A percentile compares a stretch with the other conserved stretches of the same genome.
Conservation (phyloP, 1,140 invertebrate species). For the Sitophilus oryzae region DNA sequence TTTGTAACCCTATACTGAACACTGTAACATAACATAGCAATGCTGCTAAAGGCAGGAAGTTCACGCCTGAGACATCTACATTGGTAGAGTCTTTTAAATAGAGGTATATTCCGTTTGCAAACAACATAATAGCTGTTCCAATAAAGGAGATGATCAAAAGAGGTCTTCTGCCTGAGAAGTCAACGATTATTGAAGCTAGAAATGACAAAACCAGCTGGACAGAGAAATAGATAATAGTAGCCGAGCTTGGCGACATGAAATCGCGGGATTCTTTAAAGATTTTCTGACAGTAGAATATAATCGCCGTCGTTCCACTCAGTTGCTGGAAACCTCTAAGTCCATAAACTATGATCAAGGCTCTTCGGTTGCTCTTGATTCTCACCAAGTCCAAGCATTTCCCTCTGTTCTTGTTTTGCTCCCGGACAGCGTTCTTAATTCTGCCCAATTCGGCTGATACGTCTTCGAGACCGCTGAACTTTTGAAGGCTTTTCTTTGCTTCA, state of each 20-base stretch:
- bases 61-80: conserved; percentile 40
- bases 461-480: conserved; percentile 21
- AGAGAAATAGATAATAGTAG: conserved; percentile 54
- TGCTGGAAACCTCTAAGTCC: conserved; percentile 66
- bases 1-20: conserved; percentile 63
- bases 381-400: conserved; percentile 53
- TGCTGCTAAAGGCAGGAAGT: conserved; percentile 56
- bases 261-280: conserved; percentile 60
- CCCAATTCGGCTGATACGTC: conserved; percentile 47
- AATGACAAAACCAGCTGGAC: conserved; percentile 61
- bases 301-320: conserved; percentile 67
- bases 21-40: conserved; percentile 63
- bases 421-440: conserved; percentile 54
- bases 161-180: conserved; percentile 63
- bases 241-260: conserved; percentile 31
- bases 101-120: conserved; percentile 56
- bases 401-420: conserved; percentile 50
- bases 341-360: conserved; percentile 56
- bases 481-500: conserved; percentile 55
- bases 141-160: conserved; percentile 58
- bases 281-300: conserved; percentile 68
- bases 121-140: conserved; percentile 50
- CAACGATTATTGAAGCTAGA: conserved; percentile 59
- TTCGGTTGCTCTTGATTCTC: conserved; percentile 52
- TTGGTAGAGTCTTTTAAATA: conserved; percentile 46